Percentiles rank a stretch among this genome's conserved stretches.
Conservation (phyloP, 2,888 invertebrate genomes). For the Drosophila setosimentum region DNA sequence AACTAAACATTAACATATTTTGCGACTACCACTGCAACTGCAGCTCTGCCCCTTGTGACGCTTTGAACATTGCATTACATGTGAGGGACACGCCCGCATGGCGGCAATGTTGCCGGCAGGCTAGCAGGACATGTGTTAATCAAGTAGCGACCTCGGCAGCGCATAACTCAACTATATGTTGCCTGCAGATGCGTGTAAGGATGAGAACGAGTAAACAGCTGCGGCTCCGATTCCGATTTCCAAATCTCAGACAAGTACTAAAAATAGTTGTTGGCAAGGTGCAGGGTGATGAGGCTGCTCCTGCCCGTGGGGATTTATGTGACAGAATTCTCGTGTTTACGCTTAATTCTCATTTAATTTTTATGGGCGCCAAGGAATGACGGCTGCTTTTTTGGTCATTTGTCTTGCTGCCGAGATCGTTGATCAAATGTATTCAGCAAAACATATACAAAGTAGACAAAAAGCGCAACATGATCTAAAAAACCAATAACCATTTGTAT, state of each 20-base stretch:
- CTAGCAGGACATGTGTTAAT: slow-evolving; percentile 77
- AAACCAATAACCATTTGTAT: slow-evolving; percentile 75
- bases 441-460: slow-evolving; percentile 51
- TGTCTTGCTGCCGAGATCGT: slow-evolving; percentile 26
- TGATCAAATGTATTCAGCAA: slow-evolving; percentile 34
- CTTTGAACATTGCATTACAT: slow-evolving; percentile 37
- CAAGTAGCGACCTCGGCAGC: slow-evolving; percentile 72
- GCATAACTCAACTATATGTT: slow-evolving; percentile 61
- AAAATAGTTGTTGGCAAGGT: slow-evolving; percentile 70
- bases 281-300: slow-evolving; percentile 35
- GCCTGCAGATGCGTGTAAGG: slow-evolving; percentile 51
- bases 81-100: slow-evolving; percentile 68
- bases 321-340: slow-evolving; percentile 82
- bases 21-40: slow-evolving; percentile 41
- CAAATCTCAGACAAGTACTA: slow-evolving; percentile 54
- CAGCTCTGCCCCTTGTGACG: slow-evolving; percentile 28
- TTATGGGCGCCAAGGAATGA: slow-evolving; percentile 76
- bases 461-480: slow-evolving; percentile 81
- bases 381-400: slow-evolving; percentile 37
- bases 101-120: slow-evolving; percentile 12
- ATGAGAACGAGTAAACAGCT: slow-evolving; percentile 59
- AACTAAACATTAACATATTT: slow-evolving; percentile 72
- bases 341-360: slow-evolving; percentile 82
- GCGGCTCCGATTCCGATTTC: slow-evolving; percentile 38
- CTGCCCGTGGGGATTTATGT: slow-evolving; percentile 72